Base-by-base conservation (phyloP, 92 coral and sea anemone genomes). In the Phenganax marumi region DNA sequence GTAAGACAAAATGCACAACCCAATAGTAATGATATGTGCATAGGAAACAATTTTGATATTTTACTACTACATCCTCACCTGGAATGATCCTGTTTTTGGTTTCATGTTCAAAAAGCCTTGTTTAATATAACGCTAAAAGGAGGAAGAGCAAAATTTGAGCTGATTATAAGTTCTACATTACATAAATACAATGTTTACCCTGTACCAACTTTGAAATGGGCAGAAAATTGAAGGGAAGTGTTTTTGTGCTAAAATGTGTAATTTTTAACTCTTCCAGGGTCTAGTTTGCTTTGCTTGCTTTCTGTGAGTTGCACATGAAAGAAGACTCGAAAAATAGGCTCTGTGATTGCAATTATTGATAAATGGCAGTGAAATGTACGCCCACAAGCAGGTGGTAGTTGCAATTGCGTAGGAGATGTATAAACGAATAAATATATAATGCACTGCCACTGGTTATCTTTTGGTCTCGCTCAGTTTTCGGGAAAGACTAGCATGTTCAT, bases 11-110 rank as follows among this genome's bases (percentile, higher is more conserved):
- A 54, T 33, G 16, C 69, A 22, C 50, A 58, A 24, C 24, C 47
- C 16, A 24, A 33, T 43, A 33, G 54, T 51, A 72, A 5, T 26
- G 19, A 72, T n/a, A 58, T 19, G 81, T 72, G 55, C 72, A 75
- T 19, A 73, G 48, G 49, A 66, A 24, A 6, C 43, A 23, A 10
- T 4, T 66, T 23, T 10, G 6, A 3, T 18, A 33, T 11, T 19
- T 3, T 12, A 23, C 17, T 63, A 62, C 19, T 24, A 21, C 12
- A 10, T 3, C 60, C 90, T 78, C 78, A 96, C 99, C 93, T 96
- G 99, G 81, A 96, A 96, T 23, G 99, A 96, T 0, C 99, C 99
- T 8, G 93, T 90, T 76, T 92, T 97, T 77, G 92, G 93, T 81
- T 89, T 78, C 83, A 78, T 78, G 46, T 63, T 86, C 89, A 96